phyloP scores from a whole-genome alignment of 2,113 vertebrate species.

The Saguinus midas region DNA sequence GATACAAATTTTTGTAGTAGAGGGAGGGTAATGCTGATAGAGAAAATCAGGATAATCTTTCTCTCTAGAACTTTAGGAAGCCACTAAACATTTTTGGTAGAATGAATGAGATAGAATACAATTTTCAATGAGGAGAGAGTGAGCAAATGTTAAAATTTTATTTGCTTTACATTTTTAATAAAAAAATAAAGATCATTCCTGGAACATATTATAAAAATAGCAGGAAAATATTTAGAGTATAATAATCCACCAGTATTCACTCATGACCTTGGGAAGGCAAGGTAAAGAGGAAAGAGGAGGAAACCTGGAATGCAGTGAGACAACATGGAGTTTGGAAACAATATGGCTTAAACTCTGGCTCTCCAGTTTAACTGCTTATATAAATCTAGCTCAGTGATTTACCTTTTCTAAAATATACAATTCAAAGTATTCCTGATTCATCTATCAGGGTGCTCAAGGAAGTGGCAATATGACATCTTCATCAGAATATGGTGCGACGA shows the following conservation, averaged over 20 bases:
- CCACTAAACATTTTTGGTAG: not conserved
- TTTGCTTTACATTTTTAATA: not conserved
- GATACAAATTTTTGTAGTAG: not conserved
- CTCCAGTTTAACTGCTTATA: not conserved
- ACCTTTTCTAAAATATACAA: not conserved
- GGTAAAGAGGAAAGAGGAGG: too few species aligned
- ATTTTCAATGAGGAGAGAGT: not conserved
- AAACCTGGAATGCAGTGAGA: rapidly evolving
- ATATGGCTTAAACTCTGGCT: not conserved
- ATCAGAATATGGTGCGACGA: not conserved
- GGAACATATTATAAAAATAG: not conserved
- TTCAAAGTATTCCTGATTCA: not conserved
- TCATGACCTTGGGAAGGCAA: not conserved
- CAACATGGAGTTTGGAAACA: not conserved
- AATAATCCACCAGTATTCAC: not conserved
- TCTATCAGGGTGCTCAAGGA: not conserved
- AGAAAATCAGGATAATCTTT: not conserved
- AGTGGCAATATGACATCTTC: not conserved
- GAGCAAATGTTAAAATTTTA: not conserved
- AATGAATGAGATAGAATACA: not conserved
- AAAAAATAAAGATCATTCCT: not conserved
- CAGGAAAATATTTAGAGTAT: not conserved
- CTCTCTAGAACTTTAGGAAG: not conserved
- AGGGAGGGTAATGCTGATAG: not conserved
- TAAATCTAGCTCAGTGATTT: not conserved